A percentile compares a stretch with the other conserved stretches of the same genome.
These are phyloP conservation scores for Argyra leucocephala DNA, from an alignment of 2,888 invertebrate species.

Conservation along the genomic window DNA sequence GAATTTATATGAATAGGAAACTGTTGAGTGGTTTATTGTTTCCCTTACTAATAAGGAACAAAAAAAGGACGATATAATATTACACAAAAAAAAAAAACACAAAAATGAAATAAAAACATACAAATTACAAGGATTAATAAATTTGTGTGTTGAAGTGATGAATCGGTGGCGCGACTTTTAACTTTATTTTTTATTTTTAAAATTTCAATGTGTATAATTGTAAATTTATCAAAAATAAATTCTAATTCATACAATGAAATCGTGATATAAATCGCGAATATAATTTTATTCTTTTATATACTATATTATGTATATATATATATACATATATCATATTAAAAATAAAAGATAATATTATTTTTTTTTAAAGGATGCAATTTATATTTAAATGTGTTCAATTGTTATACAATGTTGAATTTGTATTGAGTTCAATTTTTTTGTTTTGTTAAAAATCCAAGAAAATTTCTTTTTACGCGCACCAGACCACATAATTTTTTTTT, in stretches of 20 bases:
- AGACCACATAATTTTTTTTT: conserved; percentile 6
- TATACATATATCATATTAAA: too few species aligned
- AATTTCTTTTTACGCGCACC: conserved; percentile 4
- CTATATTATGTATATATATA: too few species aligned
- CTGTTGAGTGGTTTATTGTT: not conserved
- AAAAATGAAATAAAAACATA: not conserved
- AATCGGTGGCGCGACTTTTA: conserved; percentile 4
- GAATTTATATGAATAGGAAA: conserved; percentile 1
- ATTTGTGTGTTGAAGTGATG: conserved; percentile 4
- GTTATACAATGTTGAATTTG: not conserved
- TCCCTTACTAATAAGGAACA: too few species aligned
- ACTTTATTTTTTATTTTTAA: too few species aligned
- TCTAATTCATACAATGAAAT: not conserved
- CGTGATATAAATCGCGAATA: not conserved
- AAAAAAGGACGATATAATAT: too few species aligned
- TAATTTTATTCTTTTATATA: not conserved
- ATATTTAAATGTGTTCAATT: too few species aligned
- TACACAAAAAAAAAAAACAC: too few species aligned
- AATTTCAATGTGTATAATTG: too few species aligned
- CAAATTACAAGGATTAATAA: not conserved
- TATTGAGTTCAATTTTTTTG: not conserved
- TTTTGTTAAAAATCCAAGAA: not conserved
- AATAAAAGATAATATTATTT: too few species aligned
- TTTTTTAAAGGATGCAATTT: too few species aligned
- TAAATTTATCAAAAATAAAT: too few species aligned